phyloP scores from a whole-genome alignment of 2,797 vertebrate genomes.

The Toxotes lorentzi region DNA sequence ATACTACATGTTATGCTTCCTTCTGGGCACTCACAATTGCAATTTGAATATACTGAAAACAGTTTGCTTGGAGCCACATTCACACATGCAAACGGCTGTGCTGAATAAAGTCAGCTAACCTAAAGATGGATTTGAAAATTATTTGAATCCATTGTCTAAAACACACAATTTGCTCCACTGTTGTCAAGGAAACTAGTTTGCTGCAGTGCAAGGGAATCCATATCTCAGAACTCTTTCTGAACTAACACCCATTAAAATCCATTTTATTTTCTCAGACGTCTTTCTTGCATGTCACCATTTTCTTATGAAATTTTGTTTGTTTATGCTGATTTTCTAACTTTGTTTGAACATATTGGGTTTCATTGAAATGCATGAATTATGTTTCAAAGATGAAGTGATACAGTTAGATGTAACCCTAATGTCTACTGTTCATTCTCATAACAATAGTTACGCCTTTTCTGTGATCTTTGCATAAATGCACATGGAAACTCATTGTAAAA shows the following conservation, averaged over 20 bases:
- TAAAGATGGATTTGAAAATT: conserved; percentile 48
- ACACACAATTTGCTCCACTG: conserved; percentile 50
- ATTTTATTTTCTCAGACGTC: conserved; percentile 80
- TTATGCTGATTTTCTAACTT: conserved; percentile 65
- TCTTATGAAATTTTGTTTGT: conserved; percentile 71
- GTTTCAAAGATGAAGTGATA: conserved; percentile 71
- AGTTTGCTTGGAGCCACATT: conserved; percentile 38
- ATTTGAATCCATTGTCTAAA: conserved; percentile 49
- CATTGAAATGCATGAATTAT: conserved; percentile 80
- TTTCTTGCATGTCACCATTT: conserved; percentile 84
- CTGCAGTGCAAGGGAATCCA: conserved; percentile 76
- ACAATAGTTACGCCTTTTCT: conserved; percentile 65
- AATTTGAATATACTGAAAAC: conserved; percentile 29
- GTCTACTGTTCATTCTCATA: conserved; percentile 52
- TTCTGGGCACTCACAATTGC: conserved; percentile 30
- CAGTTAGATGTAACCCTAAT: conserved; percentile 58
- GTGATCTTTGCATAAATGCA: conserved; percentile 84
- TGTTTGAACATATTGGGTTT: conserved; percentile 65
- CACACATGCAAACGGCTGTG: conserved; percentile 57
- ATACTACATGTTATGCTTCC: conserved; percentile 15
- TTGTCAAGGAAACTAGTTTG: conserved; percentile 74
- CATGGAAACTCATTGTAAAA: conserved; percentile 26
- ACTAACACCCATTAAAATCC: conserved; percentile 86
- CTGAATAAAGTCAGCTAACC: conserved; percentile 66
- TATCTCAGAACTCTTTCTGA: conserved; percentile 74